Base-by-base conservation (phyloP, 2,113 vertebrate species). In the Cranoglanis bouderius region DNA sequence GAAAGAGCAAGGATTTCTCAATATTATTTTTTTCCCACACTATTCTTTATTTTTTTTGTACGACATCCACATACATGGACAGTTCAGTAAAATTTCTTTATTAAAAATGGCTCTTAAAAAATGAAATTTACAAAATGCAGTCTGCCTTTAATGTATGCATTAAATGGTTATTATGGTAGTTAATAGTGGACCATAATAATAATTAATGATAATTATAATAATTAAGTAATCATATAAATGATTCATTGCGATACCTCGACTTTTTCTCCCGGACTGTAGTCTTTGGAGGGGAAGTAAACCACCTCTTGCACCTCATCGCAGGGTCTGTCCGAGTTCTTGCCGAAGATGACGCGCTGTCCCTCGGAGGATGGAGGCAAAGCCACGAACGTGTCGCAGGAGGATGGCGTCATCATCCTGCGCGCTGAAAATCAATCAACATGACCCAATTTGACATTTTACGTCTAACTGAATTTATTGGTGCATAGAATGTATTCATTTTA, bases 371-470 rank as follows among this genome's bases (percentile, higher is more conserved):
- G 97, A 85, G 98, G 97, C 86, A 99, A 94, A 90, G 98, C 98
- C 95, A 99, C 98, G 43, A 99, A 99, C 6, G 97, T 98, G 93
- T 99, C 98, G 91, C 98, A 99, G 86, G 98, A 99, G 88, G 88
- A 93, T 14, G 96, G 97, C 5, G 84, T 74, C 95, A 96, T 96
- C 59, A 96, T 96, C 51, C 87, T 90, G 65, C 4, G 35, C 38
- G 38, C 38, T 24, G 21, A 57, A 88, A 49, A 75, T 59, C 18
- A 12, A 53, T 46, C 40, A 75, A 84, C 14, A 49, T 29, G 18
- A 78, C 35, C 26, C 32, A 65, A n/a, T 67, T 67, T 84, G 9
- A 84, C 61, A 29, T 49, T 67, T 53, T 32, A 32, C 18, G 24
- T 10, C 40, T 77, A 77, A 74, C 3, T 74, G 49, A 12, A 13